phyloP scores from a whole-genome alignment of 2,797 vertebrate species.

The Brachyrhaphis roseni region DNA sequence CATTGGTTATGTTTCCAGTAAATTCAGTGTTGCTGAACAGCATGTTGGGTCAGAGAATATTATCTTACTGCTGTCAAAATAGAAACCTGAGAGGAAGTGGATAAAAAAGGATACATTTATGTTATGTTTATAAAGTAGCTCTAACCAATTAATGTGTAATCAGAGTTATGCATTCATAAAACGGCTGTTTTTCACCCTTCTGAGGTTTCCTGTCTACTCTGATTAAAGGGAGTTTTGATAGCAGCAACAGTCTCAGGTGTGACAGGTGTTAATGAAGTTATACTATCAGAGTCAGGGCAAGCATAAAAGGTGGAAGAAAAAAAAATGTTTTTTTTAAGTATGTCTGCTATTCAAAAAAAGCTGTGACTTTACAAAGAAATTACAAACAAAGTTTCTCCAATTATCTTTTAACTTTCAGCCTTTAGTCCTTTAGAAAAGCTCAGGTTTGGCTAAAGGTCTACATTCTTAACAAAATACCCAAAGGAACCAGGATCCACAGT shows the following conservation, averaged over 20 bases:
- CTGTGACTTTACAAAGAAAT: too few relatives aligned
- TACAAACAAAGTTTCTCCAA: too few relatives aligned
- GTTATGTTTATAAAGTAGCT: not conserved
- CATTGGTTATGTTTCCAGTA: not conserved
- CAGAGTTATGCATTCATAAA: not conserved
- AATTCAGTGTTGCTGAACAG: not conserved
- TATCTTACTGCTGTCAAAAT: not conserved
- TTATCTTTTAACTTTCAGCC: too few relatives aligned
- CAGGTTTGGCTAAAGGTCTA: too few relatives aligned
- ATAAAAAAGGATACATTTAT: not conserved
- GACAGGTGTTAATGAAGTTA: not conserved
- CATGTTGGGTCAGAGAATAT: not conserved
- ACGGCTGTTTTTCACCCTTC: not conserved
- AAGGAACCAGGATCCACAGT: too few relatives aligned
- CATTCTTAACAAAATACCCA: too few relatives aligned
- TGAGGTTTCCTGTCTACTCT: not conserved
- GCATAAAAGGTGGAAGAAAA: not conserved
- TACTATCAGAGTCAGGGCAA: not conserved
- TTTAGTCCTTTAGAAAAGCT: too few relatives aligned
- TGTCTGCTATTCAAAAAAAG: too few relatives aligned
- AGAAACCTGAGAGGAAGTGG: not conserved
- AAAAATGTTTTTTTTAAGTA: not conserved
- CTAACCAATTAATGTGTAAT: not conserved
- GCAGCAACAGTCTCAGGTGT: not conserved
- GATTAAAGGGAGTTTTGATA: not conserved